Conservation (phyloP, 1,140 invertebrate genomes). For the Drosophila biarmipes region DNA sequence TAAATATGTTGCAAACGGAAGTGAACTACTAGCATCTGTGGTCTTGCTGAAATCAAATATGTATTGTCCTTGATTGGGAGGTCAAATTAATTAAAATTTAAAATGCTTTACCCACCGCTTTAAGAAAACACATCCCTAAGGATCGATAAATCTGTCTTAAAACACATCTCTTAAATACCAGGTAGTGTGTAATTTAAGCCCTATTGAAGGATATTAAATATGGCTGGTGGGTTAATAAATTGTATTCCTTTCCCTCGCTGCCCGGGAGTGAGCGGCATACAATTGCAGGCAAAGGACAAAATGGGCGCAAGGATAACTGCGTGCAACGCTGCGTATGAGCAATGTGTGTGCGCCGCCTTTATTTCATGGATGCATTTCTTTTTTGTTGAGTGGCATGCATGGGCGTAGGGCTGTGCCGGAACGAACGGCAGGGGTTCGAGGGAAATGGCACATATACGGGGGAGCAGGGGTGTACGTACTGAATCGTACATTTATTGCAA, state of each 20-base stretch:
- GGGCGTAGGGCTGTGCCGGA: slow-evolving; percentile 28
- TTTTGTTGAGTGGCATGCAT: slow-evolving; percentile 45
- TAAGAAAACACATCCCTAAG: neutral
- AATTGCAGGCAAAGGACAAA: slow-evolving; percentile 32
- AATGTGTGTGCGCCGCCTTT: slow-evolving; percentile 40
- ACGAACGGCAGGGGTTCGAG: slow-evolving; percentile 15
- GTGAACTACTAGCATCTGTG: neutral
- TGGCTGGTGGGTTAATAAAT: slow-evolving; percentile 44
- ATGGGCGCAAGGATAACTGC: slow-evolving; percentile 78
- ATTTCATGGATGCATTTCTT: slow-evolving; percentile 41
- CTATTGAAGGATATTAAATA: slow-evolving; percentile 38
- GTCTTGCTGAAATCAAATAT: neutral
- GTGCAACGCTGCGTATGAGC: slow-evolving; percentile 74
- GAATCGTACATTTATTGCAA: slow-evolving; percentile 81
- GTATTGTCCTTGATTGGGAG: too few species aligned
- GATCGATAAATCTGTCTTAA: neutral
- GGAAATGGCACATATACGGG: slow-evolving; percentile 24
- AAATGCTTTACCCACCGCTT: neutral
- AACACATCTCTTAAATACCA: neutral
- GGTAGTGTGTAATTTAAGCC: neutral
- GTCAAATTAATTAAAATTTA: too few species aligned
- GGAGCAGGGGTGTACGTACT: slow-evolving; percentile 7
- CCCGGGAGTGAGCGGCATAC: slow-evolving; percentile 36
- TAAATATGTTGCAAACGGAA: neutral
- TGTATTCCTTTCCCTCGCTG: slow-evolving; percentile 45